Percentiles rank a stretch among this genome's conserved stretches.
phyloP scores from a whole-genome alignment of 2,113 vertebrate genomes.

The Nerophis lumbriciformis region DNA sequence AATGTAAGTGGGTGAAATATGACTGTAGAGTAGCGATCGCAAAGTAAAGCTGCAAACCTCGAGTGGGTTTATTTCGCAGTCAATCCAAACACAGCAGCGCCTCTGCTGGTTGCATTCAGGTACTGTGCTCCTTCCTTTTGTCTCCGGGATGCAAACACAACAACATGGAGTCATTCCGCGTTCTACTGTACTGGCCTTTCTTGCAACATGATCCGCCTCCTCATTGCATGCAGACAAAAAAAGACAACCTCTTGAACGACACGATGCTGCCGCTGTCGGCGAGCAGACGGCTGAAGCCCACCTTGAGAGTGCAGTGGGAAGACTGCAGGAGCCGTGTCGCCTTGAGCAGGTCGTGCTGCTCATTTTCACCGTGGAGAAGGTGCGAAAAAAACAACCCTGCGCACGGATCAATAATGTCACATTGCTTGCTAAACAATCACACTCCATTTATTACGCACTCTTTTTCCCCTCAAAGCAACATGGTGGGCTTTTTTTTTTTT shows the following conservation, averaged over 20 bases:
- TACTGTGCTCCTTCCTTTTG: no score
- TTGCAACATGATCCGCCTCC: slow-evolving; percentile 1
- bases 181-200: no score
- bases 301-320: slow-evolving; percentile 22
- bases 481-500: slow-evolving; percentile 36
- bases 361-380: neutral
- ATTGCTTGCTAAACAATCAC: slow-evolving; percentile 45
- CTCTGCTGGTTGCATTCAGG: no score
- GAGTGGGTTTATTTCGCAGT: no score
- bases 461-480: slow-evolving; percentile 23
- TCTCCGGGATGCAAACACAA: no score
- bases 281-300: slow-evolving; percentile 35
- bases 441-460: slow-evolving; percentile 46
- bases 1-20: no score
- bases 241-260: slow-evolving; percentile 6
- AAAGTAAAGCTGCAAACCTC: no score
- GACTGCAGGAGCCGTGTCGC: neutral
- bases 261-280: slow-evolving; percentile 1
- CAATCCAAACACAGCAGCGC: no score
- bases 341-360: no score
- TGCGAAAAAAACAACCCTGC: neutral
- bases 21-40: no score
- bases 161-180: no score
- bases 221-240: slow-evolving; percentile 28
- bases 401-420: slow-evolving; percentile 55